These are phyloP conservation scores for Neelides sp. DNA, from an alignment of 1,140 invertebrate species.

Conservation along the genomic window DNA sequence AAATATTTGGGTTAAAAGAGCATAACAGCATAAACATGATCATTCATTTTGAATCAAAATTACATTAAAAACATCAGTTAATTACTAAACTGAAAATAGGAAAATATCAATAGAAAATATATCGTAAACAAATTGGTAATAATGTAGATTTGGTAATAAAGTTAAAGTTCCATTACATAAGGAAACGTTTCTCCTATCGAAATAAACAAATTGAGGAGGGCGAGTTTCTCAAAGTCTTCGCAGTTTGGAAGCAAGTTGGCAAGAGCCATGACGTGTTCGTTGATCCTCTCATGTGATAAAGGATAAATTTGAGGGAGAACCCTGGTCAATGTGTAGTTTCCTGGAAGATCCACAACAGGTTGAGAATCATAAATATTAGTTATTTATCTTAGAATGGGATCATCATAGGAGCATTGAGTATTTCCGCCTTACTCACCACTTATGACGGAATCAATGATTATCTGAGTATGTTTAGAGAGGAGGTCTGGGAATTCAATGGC, in stretches of 20 bases:
- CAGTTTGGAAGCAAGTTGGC: constrained; percentile 66
- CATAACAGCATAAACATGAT: too few species aligned
- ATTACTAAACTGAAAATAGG: too few species aligned
- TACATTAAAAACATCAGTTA: too few species aligned
- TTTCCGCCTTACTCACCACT: constrained; percentile 52
- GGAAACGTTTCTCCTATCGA: constrained; percentile 67
- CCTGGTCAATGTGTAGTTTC: constrained; percentile 68
- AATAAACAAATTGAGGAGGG: constrained; percentile 63
- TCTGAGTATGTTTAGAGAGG: constrained; percentile 69
- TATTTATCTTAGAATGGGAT: neutral
- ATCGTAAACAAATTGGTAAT: too few species aligned
- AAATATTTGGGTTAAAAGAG: too few species aligned
- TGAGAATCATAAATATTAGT: neutral
- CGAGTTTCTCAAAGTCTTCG: constrained; percentile 67
- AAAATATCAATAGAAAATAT: too few species aligned
- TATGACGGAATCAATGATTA: constrained; percentile 78
- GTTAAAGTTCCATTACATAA: constrained; percentile 41
- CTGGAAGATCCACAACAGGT: constrained; percentile 37
- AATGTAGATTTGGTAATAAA: too few species aligned
- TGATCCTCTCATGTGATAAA: constrained; percentile 67
- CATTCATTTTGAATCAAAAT: too few species aligned
- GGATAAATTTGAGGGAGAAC: constrained; percentile 78
- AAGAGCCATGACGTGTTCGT: constrained; percentile 67
- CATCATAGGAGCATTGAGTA: too few species aligned
- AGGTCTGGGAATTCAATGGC: constrained; percentile 77